Base-by-base conservation (phyloP, 1,140 invertebrate genomes). In the Papilio glaucus region DNA sequence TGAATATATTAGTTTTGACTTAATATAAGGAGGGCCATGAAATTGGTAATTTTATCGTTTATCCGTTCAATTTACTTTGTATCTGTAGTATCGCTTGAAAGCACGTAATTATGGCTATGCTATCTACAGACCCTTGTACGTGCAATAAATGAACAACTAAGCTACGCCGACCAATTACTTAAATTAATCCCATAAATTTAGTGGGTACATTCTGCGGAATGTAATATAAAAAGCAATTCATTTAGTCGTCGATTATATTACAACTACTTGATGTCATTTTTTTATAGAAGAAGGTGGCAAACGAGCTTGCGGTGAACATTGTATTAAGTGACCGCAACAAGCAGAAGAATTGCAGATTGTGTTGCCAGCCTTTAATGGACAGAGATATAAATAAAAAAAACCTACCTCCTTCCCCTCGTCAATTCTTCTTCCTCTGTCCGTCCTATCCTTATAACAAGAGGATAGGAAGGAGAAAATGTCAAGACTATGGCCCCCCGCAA, bases 121-220 rank as follows among this genome's bases (percentile, higher is more conserved):
- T 68, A 68, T 37, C 67, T 69, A 10, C 37, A 49, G 26, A 39
- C 21, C 67, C 24, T 49, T 15, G 67, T 69, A 69, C 67, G 67
- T 69, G 42, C 29, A 69, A 69, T 26, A 69, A 53, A 69, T 69
- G 41, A 53, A 69, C 67, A 69, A 69, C 41, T 53, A 53, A 69
- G 67, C 67, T 26, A 53, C 24, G 41, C 67, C 67, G 15, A 49
- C 67, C 67, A 69, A 69, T 69, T 69, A 69, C 67, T 69, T 69
- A 69, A 69, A 69, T 69, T 26, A 69, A 69, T 69, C 67, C 67
- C 67, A 69, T 69, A 69, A 69, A 69, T 53, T 53, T 49, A 18
- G 26, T 49, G 13, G 65, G 65, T 33, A 24, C 13, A 62, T 29
- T 69, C 67, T 53, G 26, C 41, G 67, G 67, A 69, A 69, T 69